Evolutionary conservation across 2,888 invertebrate genomes (phyloP), one percentile per base, ranked within the genome.

Genomic region (Hyppa rectilinea): DNA sequence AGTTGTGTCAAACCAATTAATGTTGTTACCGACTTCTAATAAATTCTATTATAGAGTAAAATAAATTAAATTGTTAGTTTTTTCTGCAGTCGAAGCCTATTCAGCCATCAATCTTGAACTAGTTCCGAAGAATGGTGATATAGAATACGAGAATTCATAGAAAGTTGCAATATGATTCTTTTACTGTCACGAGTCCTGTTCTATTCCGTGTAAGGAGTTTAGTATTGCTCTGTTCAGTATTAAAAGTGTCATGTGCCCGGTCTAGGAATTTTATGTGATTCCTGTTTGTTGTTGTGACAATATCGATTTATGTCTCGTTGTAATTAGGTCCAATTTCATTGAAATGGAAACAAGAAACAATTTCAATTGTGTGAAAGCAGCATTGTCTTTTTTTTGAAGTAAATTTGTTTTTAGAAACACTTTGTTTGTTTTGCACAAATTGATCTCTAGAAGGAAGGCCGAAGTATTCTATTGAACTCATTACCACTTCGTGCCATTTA

Each of bases 101-200:
- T 82, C 78, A 82, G 60, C 78, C 43, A 67, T 79, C 80, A 67
- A 79, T 79, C 83, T 68, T 59, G 31, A 38, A 66, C 64, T 56
- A 65, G 64, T 59, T 65, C 52, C 53, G 17, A 62, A 71, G 67
- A 73, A 66, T 58, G 61, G 60, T 64, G 56, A 70, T 80, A 58
- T 56, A 53, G 82, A 76, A 75, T 84, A 38, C 67, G 62, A 52
- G 43, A 78, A 85, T 84, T 84, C 76, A 75, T 47, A 74, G 83
- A 85, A 84, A 62, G 26, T 58, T 63, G 78, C 60, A 75, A 85
- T 71, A 73, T 67, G 75, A 83, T 71, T 62, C 71, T 62, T 66
- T 60, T 69, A 80, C 78, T 55, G 84, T 71, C 66, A 67, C 53
- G 72, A 60, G 69, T 71, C 78, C 72, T 77, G 74, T 83, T 80